These are phyloP conservation scores for Ceratotherium simum DNA, from an alignment of 2,113 vertebrate genomes.

Conservation along the genomic window DNA sequence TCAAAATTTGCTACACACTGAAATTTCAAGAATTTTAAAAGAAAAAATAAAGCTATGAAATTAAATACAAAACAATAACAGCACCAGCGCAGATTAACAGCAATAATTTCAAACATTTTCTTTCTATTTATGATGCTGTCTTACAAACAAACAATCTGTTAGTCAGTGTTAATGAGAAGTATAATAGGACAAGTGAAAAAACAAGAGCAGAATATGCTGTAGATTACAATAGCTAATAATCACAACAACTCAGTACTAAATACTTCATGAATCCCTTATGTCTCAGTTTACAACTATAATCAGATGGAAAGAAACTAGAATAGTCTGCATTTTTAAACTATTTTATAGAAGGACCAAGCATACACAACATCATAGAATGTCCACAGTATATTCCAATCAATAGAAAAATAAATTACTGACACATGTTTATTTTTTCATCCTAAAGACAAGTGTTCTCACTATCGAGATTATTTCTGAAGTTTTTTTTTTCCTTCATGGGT, in stretches of 20 bases:
- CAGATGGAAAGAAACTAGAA: neutral
- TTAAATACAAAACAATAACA: neutral
- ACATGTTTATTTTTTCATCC: neutral
- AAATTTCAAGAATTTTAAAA: conserved; percentile 31
- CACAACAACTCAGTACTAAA: neutral
- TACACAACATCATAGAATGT: neutral
- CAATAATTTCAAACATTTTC: conserved; percentile 7
- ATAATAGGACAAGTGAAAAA: neutral
- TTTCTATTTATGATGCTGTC: neutral
- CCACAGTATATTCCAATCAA: neutral
- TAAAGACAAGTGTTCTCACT: neutral
- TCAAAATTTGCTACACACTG: neutral
- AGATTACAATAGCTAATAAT: neutral
- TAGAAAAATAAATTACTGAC: neutral
- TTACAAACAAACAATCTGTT: neutral
- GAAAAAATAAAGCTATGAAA: neutral
- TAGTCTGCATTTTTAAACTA: neutral
- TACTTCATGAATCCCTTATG: neutral
- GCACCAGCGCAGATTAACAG: neutral
- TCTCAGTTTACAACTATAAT: neutral
- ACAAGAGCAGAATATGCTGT: neutral
- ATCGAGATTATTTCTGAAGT: neutral
- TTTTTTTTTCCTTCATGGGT: neutral
- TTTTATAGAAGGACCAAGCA: neutral
- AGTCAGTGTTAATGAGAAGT: neutral